phyloP scores from a whole-genome alignment of 2,113 vertebrate genomes.

The Eolophus roseicapilla region DNA sequence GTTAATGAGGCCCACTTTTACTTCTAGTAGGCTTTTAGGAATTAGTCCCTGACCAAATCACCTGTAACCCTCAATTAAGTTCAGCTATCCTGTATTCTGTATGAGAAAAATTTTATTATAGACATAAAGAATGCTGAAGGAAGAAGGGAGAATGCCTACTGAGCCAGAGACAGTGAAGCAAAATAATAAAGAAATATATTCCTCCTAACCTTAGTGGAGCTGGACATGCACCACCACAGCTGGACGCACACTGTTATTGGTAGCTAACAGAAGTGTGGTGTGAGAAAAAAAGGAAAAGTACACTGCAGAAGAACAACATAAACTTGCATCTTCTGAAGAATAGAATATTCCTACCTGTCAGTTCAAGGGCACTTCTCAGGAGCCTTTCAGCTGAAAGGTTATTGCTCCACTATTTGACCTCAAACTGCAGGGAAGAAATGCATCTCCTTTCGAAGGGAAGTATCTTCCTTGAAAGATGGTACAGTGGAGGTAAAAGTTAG shows the following conservation, averaged over 20 bases:
- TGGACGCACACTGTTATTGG: neutral
- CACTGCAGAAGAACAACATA: neutral
- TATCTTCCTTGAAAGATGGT: neutral
- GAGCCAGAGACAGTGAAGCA: neutral
- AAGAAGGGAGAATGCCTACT: neutral
- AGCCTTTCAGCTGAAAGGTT: neutral
- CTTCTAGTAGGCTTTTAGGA: neutral
- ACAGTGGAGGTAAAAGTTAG: neutral
- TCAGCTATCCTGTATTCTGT: neutral
- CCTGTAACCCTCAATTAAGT: neutral
- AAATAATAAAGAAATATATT: neutral
- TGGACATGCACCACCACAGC: neutral
- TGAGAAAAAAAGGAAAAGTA: neutral
- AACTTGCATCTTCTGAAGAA: neutral
- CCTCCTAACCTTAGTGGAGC: neutral
- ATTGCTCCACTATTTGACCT: neutral
- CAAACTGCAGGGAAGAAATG: neutral
- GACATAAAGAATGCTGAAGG: neutral
- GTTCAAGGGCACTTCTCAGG: neutral
- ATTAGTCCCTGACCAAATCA: slow-evolving; percentile 10
- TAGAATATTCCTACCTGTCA: neutral
- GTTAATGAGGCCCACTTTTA: slow-evolving; percentile 13
- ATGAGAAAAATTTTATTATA: neutral
- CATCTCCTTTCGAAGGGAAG: neutral
- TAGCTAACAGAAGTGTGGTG: neutral